Evolutionary conservation across 1,140 invertebrate species (phyloP), one percentile per base, ranked within the genome.

Genomic region (Drosophila arizonae): DNA sequence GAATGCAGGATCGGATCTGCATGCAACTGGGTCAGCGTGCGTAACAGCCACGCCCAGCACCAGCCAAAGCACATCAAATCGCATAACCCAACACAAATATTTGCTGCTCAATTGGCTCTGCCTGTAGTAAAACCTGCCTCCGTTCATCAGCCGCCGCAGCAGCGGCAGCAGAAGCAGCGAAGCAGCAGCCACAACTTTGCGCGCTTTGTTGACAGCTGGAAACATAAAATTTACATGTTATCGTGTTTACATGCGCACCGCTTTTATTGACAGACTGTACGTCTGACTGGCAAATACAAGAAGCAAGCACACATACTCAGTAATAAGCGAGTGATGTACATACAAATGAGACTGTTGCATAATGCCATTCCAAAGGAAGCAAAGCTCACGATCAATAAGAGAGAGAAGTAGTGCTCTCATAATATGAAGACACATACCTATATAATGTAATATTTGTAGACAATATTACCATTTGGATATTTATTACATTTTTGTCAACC

Each of bases 151-250:
- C 6, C 39, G 56, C 41, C 1, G 13, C 3, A n/a, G 13, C 10
- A 13, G 41, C 41, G 4, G 41, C 41, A 13, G 41, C 43, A 15
- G 13, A 6, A 36, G 36, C 36, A 39, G 36, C 36, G 21, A 24
- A 24, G 21, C 21, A 17, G 17, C 17, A 36, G 33, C 33, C 10
- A 5, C 33, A 28, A 39, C 41, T 43, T 70, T n/a, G 36, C 24
- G 60, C 58, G 39, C 41, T 46, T 46, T 76, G 76, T 75, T 78
- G 82, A 76, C 81, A 81, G 82, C 64, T 79, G 71, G 75, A 57
- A 81, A 87, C 81, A 81, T 81, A 74, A 71, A 86, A 87, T 86
- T 86, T 86, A 76, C 81, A 87, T 86, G 78, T 76, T 81, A 86
- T 78, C 78, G 72, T 69, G 68, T 60, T 74, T 67, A 58, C 76